These are phyloP conservation scores for Clamator glandarius DNA, from an alignment of 2,797 vertebrate genomes.

Conservation along the genomic window DNA sequence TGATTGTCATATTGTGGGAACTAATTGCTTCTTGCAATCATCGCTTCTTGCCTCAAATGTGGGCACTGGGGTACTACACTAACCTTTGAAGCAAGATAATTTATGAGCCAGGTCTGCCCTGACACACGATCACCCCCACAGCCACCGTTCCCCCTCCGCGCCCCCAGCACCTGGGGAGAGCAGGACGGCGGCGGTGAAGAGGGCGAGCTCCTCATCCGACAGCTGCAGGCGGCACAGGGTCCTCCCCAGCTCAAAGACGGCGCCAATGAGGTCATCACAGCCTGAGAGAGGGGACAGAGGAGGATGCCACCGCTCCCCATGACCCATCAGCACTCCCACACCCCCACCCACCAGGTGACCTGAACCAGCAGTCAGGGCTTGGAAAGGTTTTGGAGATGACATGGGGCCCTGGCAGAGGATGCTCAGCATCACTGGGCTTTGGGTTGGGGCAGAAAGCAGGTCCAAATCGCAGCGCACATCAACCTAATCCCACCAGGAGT, in stretches of 20 bases:
- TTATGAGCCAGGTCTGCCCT: neutral
- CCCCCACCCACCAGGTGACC: accelerated
- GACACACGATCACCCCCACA: neutral
- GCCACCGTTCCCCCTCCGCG: accelerated
- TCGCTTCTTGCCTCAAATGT: too few relatives aligned
- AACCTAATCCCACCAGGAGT: accelerated
- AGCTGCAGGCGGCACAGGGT: slow-evolving; percentile 87
- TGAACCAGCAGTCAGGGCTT: neutral
- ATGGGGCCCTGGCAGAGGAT: neutral
- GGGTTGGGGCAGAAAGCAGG: accelerated
- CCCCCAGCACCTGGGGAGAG: slow-evolving; percentile 86
- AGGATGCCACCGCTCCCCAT: accelerated
- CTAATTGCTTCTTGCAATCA: too few relatives aligned
- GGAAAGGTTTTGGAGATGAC: accelerated
- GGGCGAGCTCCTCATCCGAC: slow-evolving; percentile 88
- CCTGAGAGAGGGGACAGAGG: slow-evolving; percentile 68
- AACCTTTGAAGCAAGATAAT: too few relatives aligned
- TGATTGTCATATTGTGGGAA: too few relatives aligned
- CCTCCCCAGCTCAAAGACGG: slow-evolving; percentile 88
- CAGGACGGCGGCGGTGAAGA: slow-evolving; percentile 89
- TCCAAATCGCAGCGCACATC: neutral
- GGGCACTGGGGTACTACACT: too few relatives aligned
- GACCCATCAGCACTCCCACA: neutral
- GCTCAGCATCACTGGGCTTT: neutral
- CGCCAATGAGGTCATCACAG: slow-evolving; percentile 88